Percentiles rank a stretch among this genome's conserved stretches.
phyloP scores from a whole-genome alignment of 2,113 vertebrate genomes.

The Arizona elegans region DNA sequence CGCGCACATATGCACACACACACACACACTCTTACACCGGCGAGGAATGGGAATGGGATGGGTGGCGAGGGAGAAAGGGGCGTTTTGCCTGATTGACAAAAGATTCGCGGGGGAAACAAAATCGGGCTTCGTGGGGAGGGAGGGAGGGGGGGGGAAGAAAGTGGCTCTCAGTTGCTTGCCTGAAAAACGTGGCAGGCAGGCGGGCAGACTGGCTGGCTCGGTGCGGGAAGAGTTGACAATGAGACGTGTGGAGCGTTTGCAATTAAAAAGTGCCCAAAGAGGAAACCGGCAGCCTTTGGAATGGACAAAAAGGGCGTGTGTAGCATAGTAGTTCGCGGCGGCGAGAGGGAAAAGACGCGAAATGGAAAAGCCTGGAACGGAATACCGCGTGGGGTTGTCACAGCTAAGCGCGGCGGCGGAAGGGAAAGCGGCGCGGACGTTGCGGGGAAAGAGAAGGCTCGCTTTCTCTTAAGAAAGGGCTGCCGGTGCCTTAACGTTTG shows the following conservation, averaged over 20 bases:
- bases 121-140: neutral
- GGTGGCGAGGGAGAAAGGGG: neutral
- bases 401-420: neutral
- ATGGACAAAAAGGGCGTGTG: neutral
- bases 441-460: neutral
- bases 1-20: no score
- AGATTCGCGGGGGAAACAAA: neutral
- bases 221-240: slow-evolving; percentile 6
- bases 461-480: neutral
- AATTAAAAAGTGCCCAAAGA: slow-evolving; percentile 7
- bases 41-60: neutral
- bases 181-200: neutral
- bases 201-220: neutral
- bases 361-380: neutral
- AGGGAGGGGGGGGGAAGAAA: no score
- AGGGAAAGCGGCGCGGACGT: neutral
- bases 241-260: slow-evolving; percentile 10
- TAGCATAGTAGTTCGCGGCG: neutral
- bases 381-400: slow-evolving; percentile 5
- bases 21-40: neutral
- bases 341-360: neutral
- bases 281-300: neutral
- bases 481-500: neutral
- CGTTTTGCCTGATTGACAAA: neutral
- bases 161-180: neutral